Evolutionary conservation across 2,888 invertebrate species (phyloP).

Genomic region (Drosophila barbarae): DNA sequence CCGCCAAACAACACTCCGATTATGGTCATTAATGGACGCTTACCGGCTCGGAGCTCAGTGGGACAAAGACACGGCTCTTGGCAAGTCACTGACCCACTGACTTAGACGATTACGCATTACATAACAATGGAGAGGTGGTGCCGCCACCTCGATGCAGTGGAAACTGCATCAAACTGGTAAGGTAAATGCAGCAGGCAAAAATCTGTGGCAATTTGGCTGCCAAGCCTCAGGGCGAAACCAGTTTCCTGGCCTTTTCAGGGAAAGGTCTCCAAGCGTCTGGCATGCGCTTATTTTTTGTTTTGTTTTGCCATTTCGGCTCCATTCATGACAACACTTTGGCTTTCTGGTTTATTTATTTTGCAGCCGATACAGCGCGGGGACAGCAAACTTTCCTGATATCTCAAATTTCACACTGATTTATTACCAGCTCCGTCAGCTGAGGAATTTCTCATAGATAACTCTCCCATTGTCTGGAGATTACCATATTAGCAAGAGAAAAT

Average conservation of each 20-base stretch:
- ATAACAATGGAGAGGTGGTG: constrained; percentile 47
- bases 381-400: constrained; percentile 18
- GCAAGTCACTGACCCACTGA: constrained; percentile 71
- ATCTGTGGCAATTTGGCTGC: constrained; percentile 27
- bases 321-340: constrained; percentile 19
- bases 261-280: constrained; percentile 42
- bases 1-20: constrained; percentile 29
- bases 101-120: constrained; percentile 54
- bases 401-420: constrained; percentile 28
- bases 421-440: constrained; percentile 8
- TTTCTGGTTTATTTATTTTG: constrained; percentile 12
- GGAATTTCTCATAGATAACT: constrained; percentile 7
- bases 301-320: constrained; percentile 16
- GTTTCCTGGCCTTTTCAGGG: constrained; percentile 55
- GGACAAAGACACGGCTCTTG: constrained; percentile 7
- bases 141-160: constrained; percentile 50
- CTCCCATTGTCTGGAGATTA: constrained; percentile 1
- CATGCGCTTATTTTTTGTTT: constrained; percentile 1
- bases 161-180: constrained; percentile 49
- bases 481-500: constrained; percentile 4
- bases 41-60: constrained; percentile 17
- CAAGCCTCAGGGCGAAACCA: constrained; percentile 44
- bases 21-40: constrained; percentile 18
- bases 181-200: constrained; percentile 25
- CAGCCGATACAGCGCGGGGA: constrained; percentile 5